Conservation (phyloP, 2,113 vertebrate genomes). For the Craseonycteris thonglongyai region DNA sequence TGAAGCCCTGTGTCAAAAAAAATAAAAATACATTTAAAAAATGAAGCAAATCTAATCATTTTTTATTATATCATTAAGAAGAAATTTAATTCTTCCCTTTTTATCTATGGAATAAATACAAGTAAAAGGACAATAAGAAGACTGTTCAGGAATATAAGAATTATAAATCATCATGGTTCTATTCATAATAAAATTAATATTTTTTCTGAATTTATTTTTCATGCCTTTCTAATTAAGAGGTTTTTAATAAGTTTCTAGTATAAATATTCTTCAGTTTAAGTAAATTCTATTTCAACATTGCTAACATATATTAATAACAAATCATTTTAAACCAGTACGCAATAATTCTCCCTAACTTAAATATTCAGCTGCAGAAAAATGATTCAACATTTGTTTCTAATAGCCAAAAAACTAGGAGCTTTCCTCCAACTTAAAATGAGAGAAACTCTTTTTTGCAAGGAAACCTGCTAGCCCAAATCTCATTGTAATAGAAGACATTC, state of each 20-base stretch:
- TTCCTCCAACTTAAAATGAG: neutral
- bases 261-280: neutral
- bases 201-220: neutral
- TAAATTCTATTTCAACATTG: neutral
- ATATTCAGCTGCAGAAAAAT: neutral
- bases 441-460: neutral
- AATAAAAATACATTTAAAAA: too few relatives aligned
- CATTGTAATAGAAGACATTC: neutral
- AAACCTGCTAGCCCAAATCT: neutral
- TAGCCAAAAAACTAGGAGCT: neutral
- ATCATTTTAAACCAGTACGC: neutral
- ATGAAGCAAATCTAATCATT: too few relatives aligned
- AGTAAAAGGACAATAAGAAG: neutral
- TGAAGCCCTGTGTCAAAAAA: too few relatives aligned
- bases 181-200: neutral
- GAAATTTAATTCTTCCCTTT: neutral
- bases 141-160: neutral
- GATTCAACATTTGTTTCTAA: neutral
- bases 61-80: neutral
- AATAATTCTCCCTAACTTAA: constrained; percentile 18
- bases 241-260: neutral
- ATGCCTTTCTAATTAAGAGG: neutral
- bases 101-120: neutral
- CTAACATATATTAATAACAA: neutral
- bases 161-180: neutral